These are phyloP conservation scores for Protophormia terraenovae DNA, from an alignment of 2,888 invertebrate genomes.

Conservation along the genomic window DNA sequence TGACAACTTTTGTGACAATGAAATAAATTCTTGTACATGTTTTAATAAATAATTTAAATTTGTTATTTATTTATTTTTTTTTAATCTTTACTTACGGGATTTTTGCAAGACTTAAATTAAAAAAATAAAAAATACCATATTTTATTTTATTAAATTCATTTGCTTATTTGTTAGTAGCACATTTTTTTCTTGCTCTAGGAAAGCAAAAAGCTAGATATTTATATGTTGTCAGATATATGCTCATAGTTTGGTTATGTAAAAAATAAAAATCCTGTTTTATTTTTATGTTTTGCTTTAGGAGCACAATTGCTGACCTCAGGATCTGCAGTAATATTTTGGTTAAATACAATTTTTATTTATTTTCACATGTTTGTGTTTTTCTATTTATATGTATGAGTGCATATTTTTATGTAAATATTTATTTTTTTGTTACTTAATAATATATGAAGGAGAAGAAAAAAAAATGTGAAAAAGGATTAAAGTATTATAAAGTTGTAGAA, in stretches of 20 bases:
- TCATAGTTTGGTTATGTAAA: background rate
- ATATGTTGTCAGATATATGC: constrained; percentile 7
- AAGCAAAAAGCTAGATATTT: constrained; percentile 14
- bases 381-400: background rate
- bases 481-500: background rate
- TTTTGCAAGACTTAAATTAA: background rate
- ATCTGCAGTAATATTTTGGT: constrained; percentile 63
- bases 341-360: constrained; percentile 31
- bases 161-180: background rate
- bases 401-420: constrained; percentile 25
- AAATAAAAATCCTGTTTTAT: constrained; percentile 2
- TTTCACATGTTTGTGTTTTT: background rate
- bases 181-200: background rate
- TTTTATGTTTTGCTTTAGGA: constrained; percentile 35
- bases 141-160: constrained; percentile 21
- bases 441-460: background rate
- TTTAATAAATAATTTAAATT: constrained; percentile 27
- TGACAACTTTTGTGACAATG: constrained; percentile 44
- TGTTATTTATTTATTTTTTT: constrained; percentile 21
- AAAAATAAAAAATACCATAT: background rate
- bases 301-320: constrained; percentile 48
- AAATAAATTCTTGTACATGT: constrained; percentile 25
- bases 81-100: background rate
- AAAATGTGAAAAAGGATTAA: constrained; percentile 21
- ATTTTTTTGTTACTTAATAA: background rate